Base-by-base conservation (phyloP, 2,888 invertebrate genomes). In the Troglohyphantes excavatus region DNA sequence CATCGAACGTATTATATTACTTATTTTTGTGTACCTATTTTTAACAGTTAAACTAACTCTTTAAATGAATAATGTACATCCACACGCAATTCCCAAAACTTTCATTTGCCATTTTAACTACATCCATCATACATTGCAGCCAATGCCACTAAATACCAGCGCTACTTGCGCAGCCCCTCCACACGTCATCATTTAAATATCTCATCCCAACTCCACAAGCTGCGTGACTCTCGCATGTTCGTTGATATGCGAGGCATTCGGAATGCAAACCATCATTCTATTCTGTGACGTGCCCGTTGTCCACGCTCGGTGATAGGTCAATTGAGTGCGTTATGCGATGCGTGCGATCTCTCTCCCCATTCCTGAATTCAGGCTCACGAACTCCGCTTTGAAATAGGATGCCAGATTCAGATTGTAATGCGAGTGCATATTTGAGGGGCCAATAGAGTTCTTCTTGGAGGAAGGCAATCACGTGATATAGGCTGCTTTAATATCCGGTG, bases 161-260 rank as follows among this genome's bases (percentile, higher is more conserved):
- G 2, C 2, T 53, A n/a, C 53, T 53, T 17, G 33, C 5, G 9
- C 9, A 33, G 33, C 9, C 33, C 33, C n/a, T n/a, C 13, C 17
- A 1, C 53, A 53, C 53, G 53, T 53, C 1, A 53, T 43, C 68
- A 81, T 81, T 81, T 81, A 68, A 81, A 81, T 81, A 81, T 81
- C 68, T 68, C 68, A 53, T n/a, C 13, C n/a, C 46, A 29, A 81
- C 68, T 67, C 65, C 79, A 67, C 43, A 29, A 46, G 29, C 26
- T 81, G 79, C 79, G 79, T 81, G 79, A 81, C 68, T 43, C 9
- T 19, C 11, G n/a, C 17, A 21, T 21, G 43, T 65, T 65, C 33
- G 65, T 39, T 78, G 78, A 65, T 65, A 65, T 65, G 63, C 33
- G 21, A 65, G 63, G n/a, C 53, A 5, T n/a, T 13, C 17, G 17